These are phyloP conservation scores for Trichogramma evanescens DNA, from an alignment of 2,888 invertebrate genomes.

Conservation along the genomic window DNA sequence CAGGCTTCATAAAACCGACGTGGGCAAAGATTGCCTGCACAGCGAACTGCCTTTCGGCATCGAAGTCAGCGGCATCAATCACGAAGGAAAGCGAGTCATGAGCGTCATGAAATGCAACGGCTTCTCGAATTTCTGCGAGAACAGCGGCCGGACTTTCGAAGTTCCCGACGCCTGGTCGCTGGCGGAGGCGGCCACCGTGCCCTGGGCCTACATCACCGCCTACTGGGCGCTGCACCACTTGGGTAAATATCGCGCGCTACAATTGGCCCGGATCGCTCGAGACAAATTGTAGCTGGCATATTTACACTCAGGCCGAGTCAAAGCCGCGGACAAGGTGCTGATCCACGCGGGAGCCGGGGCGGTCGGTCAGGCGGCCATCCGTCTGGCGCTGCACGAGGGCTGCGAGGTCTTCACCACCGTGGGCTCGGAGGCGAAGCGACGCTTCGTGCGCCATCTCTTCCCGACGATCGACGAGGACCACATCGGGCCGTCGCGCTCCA, in stretches of 20 bases:
- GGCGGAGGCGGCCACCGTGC: slow-evolving; percentile 60
- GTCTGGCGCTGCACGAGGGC: slow-evolving; percentile 53
- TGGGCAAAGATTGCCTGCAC: slow-evolving; percentile 58
- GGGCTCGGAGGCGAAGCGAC: slow-evolving; percentile 51
- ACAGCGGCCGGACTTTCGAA: slow-evolving; percentile 49
- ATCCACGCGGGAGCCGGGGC: slow-evolving; percentile 53
- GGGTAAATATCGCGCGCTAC: slow-evolving; percentile 40
- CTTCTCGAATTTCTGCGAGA: slow-evolving; percentile 52
- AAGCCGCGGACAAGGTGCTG: slow-evolving; percentile 35
- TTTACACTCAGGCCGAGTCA: not conserved
- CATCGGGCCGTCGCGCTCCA: not conserved
- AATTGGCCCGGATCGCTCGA: slow-evolving; percentile 33
- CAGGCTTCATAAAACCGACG: slow-evolving; percentile 74
- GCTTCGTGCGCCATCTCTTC: slow-evolving; percentile 40
- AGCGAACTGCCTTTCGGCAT: slow-evolving; percentile 64
- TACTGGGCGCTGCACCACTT: slow-evolving; percentile 56
- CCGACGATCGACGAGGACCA: not conserved
- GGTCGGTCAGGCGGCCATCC: slow-evolving; percentile 62
- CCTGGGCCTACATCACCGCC: slow-evolving; percentile 57
- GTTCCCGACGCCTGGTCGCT: slow-evolving; percentile 56
- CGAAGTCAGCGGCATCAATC: slow-evolving; percentile 59
- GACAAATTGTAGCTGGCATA: slow-evolving; percentile 31
- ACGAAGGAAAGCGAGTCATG: slow-evolving; percentile 46
- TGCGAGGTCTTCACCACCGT: slow-evolving; percentile 59
- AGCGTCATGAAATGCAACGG: slow-evolving; percentile 42